Base-by-base conservation (phyloP, 2,888 invertebrate species). In the Drosophila merina region DNA sequence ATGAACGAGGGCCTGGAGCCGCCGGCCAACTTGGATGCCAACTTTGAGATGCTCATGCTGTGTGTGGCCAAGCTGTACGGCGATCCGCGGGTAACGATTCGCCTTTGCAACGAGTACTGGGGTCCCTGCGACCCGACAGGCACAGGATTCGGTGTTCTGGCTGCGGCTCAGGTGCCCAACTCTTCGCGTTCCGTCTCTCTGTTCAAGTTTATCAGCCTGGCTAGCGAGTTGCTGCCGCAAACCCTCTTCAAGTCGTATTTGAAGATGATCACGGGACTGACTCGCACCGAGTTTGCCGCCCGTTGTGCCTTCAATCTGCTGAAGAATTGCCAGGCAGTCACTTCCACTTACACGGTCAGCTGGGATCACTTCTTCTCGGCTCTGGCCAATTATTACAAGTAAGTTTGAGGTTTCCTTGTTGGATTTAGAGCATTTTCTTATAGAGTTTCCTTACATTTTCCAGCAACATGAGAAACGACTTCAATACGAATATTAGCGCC, bases 281-380 rank as follows among this genome's bases (percentile, higher is more conserved):
- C 97, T 1, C 95, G 95, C 75, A 94, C 95, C 63, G 92, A 94
- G 58, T 94, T 95, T 92, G 95, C 97, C 12, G 97, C 98, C 81
- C 92, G 94, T 58, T 94, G 96, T 85, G 96, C 96, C 44, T 97
- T 95, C 89, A 95, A 95, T 85, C 93, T 96, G 79, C 92, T 97
- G 12, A 96, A 96, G 87, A 94, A 95, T 74, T 94, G 91, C 0
- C 88, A 91, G 3, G 88, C 95, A 74, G 93, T 94, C 55, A 92
- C 93, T 0, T 92, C 93, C 12, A 93, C 92, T 30, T 92, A 92
- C 64, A 92, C 93, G 45, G 93, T 97, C 12, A 96, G 96, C 0
- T 96, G 96, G 96, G 96, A 97, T 87, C 97, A 97, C 88, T 96
- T 97, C 88, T 97, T 97, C 88, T 93, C 93, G 33, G 96, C 97